Evolutionary conservation across 2,797 vertebrate genomes (phyloP).

Genomic region (Myoxocephalus aenaeus): DNA sequence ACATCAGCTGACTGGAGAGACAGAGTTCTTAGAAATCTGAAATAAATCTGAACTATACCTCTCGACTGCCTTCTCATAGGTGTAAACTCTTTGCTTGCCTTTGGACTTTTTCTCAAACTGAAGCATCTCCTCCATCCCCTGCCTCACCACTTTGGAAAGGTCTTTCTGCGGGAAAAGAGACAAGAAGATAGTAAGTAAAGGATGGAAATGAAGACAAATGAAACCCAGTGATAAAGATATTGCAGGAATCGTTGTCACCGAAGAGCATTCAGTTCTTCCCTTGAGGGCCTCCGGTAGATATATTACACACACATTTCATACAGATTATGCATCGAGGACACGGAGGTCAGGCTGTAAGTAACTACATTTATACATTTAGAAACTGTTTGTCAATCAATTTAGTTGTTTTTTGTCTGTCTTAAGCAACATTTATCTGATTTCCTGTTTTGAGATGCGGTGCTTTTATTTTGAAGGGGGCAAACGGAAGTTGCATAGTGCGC

Average conservation of each 20-base stretch:
- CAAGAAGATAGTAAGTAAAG: not conserved
- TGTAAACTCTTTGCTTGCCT: slow-evolving; percentile 70
- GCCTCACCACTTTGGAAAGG: slow-evolving; percentile 64
- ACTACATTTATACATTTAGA: too few relatives aligned
- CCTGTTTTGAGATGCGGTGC: too few relatives aligned
- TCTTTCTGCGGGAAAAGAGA: slow-evolving; percentile 54
- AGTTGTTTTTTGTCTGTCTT: too few relatives aligned
- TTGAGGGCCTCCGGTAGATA: not conserved
- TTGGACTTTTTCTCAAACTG: slow-evolving; percentile 78
- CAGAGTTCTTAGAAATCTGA: not conserved
- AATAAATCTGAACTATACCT: slow-evolving; percentile 73
- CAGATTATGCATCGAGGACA: not conserved
- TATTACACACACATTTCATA: not conserved
- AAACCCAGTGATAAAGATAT: not conserved
- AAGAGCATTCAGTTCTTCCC: not conserved
- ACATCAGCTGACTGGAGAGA: not conserved
- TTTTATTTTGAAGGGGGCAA: too few relatives aligned
- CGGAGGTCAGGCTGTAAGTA: not conserved
- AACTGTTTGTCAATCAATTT: too few relatives aligned
- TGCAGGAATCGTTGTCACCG: not conserved
- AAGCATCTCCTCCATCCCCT: slow-evolving; percentile 77
- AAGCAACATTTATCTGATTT: too few relatives aligned
- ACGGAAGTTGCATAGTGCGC: too few relatives aligned
- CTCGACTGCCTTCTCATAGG: slow-evolving; percentile 81
- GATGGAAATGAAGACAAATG: not conserved